Conservation (phyloP, 2,797 vertebrate species). For the Rhabdomys pumilio region DNA sequence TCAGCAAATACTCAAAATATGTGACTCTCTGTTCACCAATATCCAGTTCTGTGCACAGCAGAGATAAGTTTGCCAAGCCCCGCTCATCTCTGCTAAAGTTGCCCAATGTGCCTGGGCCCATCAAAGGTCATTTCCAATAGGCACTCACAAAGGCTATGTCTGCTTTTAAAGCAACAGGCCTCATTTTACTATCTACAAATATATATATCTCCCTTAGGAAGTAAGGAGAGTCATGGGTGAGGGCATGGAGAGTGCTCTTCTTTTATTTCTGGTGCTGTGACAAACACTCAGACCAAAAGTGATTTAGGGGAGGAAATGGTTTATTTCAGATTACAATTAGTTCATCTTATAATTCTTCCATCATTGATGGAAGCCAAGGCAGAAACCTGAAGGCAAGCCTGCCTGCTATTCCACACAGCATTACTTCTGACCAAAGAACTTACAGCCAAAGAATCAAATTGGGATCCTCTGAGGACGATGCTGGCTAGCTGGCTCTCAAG, state of each 20-base stretch:
- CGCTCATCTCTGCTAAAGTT: not conserved
- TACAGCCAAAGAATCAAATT: not conserved
- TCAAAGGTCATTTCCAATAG: not conserved
- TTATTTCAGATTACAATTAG: not conserved
- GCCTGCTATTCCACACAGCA: not conserved
- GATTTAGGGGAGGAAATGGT: not conserved
- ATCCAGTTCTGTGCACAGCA: accelerated
- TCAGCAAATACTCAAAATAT: not conserved
- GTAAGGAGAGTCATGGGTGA: not conserved
- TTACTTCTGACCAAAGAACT: not conserved
- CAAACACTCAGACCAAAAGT: not conserved
- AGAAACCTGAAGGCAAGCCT: not conserved
- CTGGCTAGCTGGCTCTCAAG: not conserved
- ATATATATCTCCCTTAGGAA: not conserved
- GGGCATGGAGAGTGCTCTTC: too few species aligned
- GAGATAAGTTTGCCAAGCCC: not conserved
- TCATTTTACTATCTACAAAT: not conserved
- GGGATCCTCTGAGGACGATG: too few species aligned
- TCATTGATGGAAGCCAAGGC: not conserved
- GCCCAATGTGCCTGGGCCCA: not conserved
- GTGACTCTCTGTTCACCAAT: not conserved
- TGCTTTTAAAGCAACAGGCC: not conserved
- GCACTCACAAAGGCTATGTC: not conserved
- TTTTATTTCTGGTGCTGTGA: not conserved
- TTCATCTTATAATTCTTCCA: not conserved